Evolutionary conservation across 2,797 vertebrate species (phyloP), one percentile per base, ranked within the genome.

Genomic region (Sebastes steindachneri): DNA sequence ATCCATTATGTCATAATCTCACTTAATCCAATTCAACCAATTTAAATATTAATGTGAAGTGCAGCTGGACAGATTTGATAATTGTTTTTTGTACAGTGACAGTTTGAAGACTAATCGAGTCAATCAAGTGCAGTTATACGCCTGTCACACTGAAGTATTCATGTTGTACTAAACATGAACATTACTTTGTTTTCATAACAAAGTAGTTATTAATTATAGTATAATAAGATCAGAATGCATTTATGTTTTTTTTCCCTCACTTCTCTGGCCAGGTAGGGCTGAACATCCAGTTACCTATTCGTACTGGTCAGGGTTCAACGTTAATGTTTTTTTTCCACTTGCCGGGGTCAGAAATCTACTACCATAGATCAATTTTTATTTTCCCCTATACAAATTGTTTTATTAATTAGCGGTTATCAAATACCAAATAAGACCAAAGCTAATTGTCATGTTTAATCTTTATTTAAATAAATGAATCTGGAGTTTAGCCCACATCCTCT

Each of bases 1-100:
- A 77, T 73, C 12, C 11, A 78, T 82, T 71, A 80, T 37, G 75
- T 68, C 4, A 65, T 28, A 60, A 83, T 76, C 68, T 48, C 33
- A 74, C 53, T 63, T 26, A 29, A 66, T 63, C 9, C 11, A 66
- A 64, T 68, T 75, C 9, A 37, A 5, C 3, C 25, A 73, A 10
- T 66, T 83, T n/a, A 68, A 76, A 75, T 53, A 73, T 82, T 29
- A 62, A 63, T 77, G 26, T 57, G 29, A 77, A 64, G 35, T 31
- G 63, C 31, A 73, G 29, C 15, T 60, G 23, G 45, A 75, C 14
- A 64, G 31, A 51, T 78, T 64, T 57, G 4, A 77, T 48, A 54
- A 62, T 63, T 33, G 0, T 9, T 63, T 41, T 58, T 23, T 7
- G 9, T 10, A 11, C 35, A 57, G 23, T 15, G 26, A 65, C 25